Evolutionary conservation across 2,113 vertebrate genomes (phyloP), one percentile per base, ranked within the genome.

Genomic region (Neogobius melanostomus): DNA sequence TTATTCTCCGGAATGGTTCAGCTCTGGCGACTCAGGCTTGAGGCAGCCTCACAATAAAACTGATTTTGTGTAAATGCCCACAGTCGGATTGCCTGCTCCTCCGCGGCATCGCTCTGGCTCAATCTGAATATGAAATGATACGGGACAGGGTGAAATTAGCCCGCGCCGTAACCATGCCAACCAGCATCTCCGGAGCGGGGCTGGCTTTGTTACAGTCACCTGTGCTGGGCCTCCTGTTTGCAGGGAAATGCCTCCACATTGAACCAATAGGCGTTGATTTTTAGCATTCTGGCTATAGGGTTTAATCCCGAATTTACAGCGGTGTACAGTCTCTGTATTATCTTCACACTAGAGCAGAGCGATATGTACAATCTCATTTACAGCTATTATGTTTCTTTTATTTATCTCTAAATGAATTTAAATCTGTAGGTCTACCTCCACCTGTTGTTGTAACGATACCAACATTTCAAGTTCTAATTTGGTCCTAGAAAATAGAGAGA

Each of bases 81-180:
- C 49, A 50, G 49, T 50, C 62, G 49, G 53, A 63, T 60, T 53
- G 70, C 47, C 66, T 3, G n/a, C 63, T 43, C 49, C 17, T 12
- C 45, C 54, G 11, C 54, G 11, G 54, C 9, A 8, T 48, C 43
- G 15, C 44, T 21, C 11, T 46, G 53, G 45, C 66, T 72, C 71
- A 46, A 80, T 77, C 71, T 77, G 21, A 80, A 75, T 59, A 70
- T 72, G 62, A 66, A 66, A 50, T n/a, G 9, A 77, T 54, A 42
- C 1, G 47, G 77, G 71, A 75, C 66, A 3, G 45, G 60, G 46
- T 52, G 66, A 68, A 71, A 66, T 72, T 21, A 60, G 64, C 77
- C 6, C 28, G 4, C 43, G 53, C 47, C 2, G 82, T 77, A 53
- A 69, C 71, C 77, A 75, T 75, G 82, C 54, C 77, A 77, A 80